Conservation (phyloP, 2,113 vertebrate species). For the Hemicordylus capensis region DNA sequence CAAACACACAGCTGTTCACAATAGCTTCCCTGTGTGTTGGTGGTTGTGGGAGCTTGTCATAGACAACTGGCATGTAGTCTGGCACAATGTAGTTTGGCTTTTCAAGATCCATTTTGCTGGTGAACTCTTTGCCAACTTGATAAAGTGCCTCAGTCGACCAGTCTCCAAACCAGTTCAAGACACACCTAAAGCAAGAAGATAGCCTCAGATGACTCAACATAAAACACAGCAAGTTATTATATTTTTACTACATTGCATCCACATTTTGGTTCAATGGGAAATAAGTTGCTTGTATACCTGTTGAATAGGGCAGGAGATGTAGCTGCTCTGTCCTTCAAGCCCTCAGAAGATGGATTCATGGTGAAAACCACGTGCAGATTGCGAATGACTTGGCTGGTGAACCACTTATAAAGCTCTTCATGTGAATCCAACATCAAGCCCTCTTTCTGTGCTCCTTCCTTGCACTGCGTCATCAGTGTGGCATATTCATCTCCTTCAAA, state of each 20-base stretch:
- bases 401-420: slow-evolving; percentile 98
- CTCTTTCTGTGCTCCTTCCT: slow-evolving; percentile 98
- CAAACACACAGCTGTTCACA: slow-evolving; percentile 97
- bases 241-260: no score
- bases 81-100: slow-evolving; percentile 97
- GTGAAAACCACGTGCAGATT: slow-evolving; percentile 99
- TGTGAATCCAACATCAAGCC: slow-evolving; percentile 98
- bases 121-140: slow-evolving; percentile 98
- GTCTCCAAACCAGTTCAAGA: slow-evolving; percentile 99
- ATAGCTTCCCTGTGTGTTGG: slow-evolving; percentile 95
- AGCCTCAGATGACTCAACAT: rapidly evolving
- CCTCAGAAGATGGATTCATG: slow-evolving; percentile 99
- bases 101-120: slow-evolving; percentile 98
- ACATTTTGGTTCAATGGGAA: neutral
- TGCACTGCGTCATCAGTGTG: slow-evolving; percentile 98
- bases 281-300: slow-evolving; percentile 77
- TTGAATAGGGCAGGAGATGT: slow-evolving; percentile 98
- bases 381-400: slow-evolving; percentile 98
- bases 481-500: slow-evolving; percentile 98
- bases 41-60: slow-evolving; percentile 92
- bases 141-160: slow-evolving; percentile 98
- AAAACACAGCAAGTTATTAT: no score
- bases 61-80: slow-evolving; percentile 96
- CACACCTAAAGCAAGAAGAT: slow-evolving; percentile 80
- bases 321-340: slow-evolving; percentile 96